Base-by-base conservation (phyloP, 30 jellyfish, hydroid and myxozoan species). In the Aurelia coerulea region DNA sequence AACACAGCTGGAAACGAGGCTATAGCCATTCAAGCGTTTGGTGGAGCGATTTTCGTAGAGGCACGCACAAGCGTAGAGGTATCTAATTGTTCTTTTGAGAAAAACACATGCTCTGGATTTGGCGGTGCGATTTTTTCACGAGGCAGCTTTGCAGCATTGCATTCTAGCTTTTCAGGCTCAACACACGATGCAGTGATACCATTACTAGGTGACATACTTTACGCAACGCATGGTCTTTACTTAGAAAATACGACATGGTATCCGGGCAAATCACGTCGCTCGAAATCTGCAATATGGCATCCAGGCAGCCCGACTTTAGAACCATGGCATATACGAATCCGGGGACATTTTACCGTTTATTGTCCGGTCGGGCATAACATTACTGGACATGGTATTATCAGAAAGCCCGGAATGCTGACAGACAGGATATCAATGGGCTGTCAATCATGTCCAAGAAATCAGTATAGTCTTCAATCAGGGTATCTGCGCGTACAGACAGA, bases 281-380 rank as follows among this genome's bases (percentile, higher is more conserved):
- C 91, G 2, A 79, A 73, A 16, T 72, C 97, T 18, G 87, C 94
- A 3, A 94, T 94, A 13, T 94, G 99, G 99, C 99, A 94, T 70
- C 99, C 99, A 4, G 99, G 99, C 1, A 94, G 99, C 62, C 99
- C 99, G 23, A 94, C 96, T 5, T 46, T 78, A 5, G 99, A 94
- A 62, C 62, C 56, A 1, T 94, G 99, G 99, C 33, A 18, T 34
- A 94, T 94, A 5, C 18, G 32, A 33, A 78, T 94, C 49, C 73
- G 66, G 18, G 99, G 99, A 4, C 73, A 77, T 63, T 89, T 94
- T 83, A 59, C 18, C 2, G 95, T 96, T n/a, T 33, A 15, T 46
- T 94, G 99, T 70, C 99, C 99, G 19, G 91, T 83, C 49, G 99
- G 99, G 1, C 97, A 89, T 64, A 94, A 94, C 60, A 78, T 94